Evolutionary conservation across 2,113 vertebrate genomes (phyloP), one percentile per base, ranked within the genome.

Genomic region (Clinocottus analis): DNA sequence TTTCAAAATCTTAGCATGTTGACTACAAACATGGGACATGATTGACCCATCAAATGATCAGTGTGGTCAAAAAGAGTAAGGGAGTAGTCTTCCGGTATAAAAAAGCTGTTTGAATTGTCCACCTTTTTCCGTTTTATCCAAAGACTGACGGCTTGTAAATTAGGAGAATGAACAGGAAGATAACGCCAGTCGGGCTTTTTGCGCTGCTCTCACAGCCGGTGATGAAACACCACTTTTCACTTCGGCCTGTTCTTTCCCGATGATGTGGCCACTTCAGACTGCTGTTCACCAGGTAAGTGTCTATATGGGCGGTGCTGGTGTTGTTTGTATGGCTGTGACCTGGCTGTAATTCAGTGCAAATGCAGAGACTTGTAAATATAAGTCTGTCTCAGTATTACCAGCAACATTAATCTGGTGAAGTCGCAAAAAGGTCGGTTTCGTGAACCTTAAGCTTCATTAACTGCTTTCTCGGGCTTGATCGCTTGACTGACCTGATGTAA

Each of bases 401-500:
- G 31, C 45, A 58, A 64, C 6, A 16, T 2, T 33, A 14, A 67
- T 37, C 39, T 37, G 35, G 19, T 14, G 21, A 56, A 21, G 41
- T 25, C 39, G 41, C 7, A 5, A 55, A 49, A 64, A 8, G 17
- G 17, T n/a, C 7, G 0, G 7, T 41, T 77, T 75, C 23, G 33
- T 33, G 13, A 35, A 61, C 3, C 0, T 25, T 23, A 39, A 73
- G 8, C 27, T 53, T 41, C 4, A 14, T 60, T 17, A 7, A 72
- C 43, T 37, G 6, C 2, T 70, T 60, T 55, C 21, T 74, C 43
- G 37, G 5, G 12, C 1, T 19, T 53, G 33, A 67, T 39, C 0
- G 8, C 41, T 63, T 11, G 67, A 2, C 75, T 87, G 63, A 97
- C 98, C 97, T 97, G 91, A 96, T 97, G 87, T 97, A 98, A 21